Evolutionary conservation across 1,140 invertebrate species (phyloP).

Genomic region (Lepeophtheirus salmonis): DNA sequence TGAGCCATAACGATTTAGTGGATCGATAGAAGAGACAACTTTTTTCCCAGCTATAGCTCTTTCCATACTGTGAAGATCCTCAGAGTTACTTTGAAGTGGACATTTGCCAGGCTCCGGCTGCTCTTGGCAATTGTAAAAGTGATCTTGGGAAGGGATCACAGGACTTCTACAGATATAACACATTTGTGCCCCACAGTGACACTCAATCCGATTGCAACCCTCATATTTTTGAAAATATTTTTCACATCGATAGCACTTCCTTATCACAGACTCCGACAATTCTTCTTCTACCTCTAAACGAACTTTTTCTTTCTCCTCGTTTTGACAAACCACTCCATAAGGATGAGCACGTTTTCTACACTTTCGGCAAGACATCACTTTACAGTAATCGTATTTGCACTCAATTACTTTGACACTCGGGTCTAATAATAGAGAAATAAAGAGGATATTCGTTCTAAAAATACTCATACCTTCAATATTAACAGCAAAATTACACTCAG

Average conservation of each 20-base stretch:
- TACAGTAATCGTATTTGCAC: not conserved
- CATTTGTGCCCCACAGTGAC: constrained; percentile 42
- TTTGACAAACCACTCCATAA: not conserved
- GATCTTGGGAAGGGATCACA: not conserved
- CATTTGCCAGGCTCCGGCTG: not conserved
- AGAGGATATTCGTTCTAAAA: not conserved
- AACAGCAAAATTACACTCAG: not conserved
- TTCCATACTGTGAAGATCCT: constrained; percentile 9
- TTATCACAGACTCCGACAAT: constrained; percentile 43
- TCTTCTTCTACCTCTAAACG: constrained; percentile 40
- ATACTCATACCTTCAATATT: not conserved
- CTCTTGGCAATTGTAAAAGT: constrained; percentile 10
- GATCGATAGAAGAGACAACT: not conserved
- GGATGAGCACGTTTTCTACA: not conserved
- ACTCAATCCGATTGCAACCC: constrained; percentile 51
- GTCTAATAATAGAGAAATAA: not conserved
- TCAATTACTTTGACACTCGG: not conserved
- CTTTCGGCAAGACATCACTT: not conserved
- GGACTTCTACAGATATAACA: constrained; percentile 44
- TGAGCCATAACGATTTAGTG: not conserved
- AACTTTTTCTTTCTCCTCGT: constrained; percentile 22
- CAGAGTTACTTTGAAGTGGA: constrained; percentile 4
- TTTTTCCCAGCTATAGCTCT: not conserved
- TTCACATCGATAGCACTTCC: constrained; percentile 22
- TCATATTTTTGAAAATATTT: constrained; percentile 37